Conservation (phyloP, 2,888 invertebrate species). For the Cantharis flavilabris region DNA sequence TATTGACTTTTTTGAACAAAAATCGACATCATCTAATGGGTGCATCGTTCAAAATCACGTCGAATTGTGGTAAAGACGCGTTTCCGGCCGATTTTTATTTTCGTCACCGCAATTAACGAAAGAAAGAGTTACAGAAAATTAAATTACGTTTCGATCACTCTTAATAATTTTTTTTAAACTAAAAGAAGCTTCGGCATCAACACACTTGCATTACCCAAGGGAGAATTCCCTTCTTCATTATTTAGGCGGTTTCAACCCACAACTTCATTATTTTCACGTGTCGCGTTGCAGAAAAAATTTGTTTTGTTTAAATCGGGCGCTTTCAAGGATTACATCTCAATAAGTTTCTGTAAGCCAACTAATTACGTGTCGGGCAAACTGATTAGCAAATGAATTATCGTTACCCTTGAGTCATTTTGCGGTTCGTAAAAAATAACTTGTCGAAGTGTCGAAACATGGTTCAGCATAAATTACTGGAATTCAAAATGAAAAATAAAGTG, state of each 20-base stretch:
- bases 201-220: not conserved
- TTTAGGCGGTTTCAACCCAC: not conserved
- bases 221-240: not conserved
- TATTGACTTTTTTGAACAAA: not conserved
- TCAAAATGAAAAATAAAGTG: not conserved
- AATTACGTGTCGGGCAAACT: constrained; percentile 46
- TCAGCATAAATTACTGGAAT: constrained; percentile 40
- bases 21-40: constrained; percentile 1
- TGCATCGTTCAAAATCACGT: constrained; percentile 30
- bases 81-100: constrained; percentile 25
- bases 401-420: constrained; percentile 38
- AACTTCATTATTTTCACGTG: not conserved
- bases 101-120: not conserved
- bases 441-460: constrained; percentile 31
- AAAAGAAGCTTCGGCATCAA: not conserved
- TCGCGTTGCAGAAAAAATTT: not conserved
- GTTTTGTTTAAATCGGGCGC: not conserved
- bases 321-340: not conserved
- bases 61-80: constrained; percentile 23
- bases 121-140: not conserved
- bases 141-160: not conserved
- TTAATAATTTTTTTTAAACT: constrained; percentile 35
- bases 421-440: constrained; percentile 37
- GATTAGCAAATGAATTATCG: constrained; percentile 49
- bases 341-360: constrained; percentile 36